Evolutionary conservation across 2,797 vertebrate species (phyloP).

Genomic region (Manis javanica): DNA sequence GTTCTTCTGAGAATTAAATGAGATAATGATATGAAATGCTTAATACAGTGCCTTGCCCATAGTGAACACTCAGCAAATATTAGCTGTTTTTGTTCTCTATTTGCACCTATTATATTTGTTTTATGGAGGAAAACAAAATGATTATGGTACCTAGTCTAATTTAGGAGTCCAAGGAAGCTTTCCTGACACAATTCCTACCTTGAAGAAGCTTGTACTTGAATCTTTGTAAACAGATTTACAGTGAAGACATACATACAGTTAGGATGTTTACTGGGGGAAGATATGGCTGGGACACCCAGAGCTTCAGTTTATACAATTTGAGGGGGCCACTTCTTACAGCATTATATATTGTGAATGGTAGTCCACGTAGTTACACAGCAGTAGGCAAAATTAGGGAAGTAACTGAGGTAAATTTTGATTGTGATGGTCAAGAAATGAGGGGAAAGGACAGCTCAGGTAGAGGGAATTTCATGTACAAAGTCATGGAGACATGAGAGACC

Average conservation of each 20-base stretch:
- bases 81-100: background rate
- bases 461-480: conserved; percentile 7
- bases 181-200: background rate
- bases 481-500: background rate
- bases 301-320: background rate
- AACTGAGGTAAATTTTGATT: conserved; percentile 52
- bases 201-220: conserved; percentile 21
- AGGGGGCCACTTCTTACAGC: background rate
- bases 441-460: background rate
- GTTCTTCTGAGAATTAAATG: conserved; percentile 39
- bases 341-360: background rate
- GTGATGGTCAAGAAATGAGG: background rate
- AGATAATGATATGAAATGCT: background rate
- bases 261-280: background rate
- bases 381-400: conserved; percentile 6
- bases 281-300: background rate
- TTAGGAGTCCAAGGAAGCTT: background rate
- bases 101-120: conserved; percentile 21
- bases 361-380: background rate
- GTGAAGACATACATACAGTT: background rate
- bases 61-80: conserved; percentile 29
- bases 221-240: conserved; percentile 26
- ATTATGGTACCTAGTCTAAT: background rate
- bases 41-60: background rate
- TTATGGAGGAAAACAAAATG: conserved; percentile 32